phyloP scores from a whole-genome alignment of 1,140 invertebrate species.

The Penaeus indicus region DNA sequence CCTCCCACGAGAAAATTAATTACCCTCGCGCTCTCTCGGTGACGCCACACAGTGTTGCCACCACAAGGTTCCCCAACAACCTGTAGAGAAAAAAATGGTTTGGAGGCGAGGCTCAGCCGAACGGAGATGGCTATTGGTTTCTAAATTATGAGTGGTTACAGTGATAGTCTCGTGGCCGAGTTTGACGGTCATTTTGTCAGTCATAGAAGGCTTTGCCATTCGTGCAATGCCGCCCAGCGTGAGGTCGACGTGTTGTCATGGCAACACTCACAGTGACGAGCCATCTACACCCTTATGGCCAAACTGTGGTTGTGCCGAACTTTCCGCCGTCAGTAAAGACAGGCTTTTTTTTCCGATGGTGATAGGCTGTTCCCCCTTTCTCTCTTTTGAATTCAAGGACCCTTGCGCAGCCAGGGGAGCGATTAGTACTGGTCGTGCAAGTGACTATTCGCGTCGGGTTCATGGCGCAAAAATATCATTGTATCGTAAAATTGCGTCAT shows the following conservation, averaged over 20 bases:
- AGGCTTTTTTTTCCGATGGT: not conserved
- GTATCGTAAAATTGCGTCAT: not conserved
- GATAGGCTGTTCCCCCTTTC: no score
- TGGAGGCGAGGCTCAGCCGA: no score
- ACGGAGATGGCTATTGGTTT: not conserved
- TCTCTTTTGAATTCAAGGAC: no score
- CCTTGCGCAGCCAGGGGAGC: no score
- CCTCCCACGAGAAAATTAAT: constrained; percentile 17
- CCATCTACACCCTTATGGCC: not conserved
- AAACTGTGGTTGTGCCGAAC: not conserved
- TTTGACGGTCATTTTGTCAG: not conserved
- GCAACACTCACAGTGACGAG: not conserved
- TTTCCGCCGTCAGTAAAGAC: not conserved
- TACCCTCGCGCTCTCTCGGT: not conserved
- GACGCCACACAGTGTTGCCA: not conserved
- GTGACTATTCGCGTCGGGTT: no score
- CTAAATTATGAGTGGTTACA: not conserved
- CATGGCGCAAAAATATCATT: no score
- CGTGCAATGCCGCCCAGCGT: not conserved
- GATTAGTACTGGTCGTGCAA: no score
- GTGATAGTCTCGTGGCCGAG: not conserved
- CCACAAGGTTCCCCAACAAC: not conserved
- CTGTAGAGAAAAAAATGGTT: not conserved
- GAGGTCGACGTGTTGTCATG: not conserved
- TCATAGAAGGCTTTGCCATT: not conserved